Conservation (phyloP, 2,797 vertebrate species). For the Microchirus variegatus region DNA sequence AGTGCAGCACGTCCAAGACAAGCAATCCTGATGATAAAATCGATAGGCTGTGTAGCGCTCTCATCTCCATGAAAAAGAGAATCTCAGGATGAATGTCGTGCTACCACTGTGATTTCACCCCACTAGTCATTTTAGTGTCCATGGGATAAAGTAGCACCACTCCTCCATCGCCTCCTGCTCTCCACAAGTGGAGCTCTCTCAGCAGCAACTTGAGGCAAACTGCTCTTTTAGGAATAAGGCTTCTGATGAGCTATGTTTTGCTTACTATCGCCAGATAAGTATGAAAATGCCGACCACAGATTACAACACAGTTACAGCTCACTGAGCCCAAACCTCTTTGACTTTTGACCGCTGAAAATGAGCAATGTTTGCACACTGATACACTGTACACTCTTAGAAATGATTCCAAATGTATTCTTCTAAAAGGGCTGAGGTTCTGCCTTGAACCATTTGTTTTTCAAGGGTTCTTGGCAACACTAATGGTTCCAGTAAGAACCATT, state of each 20-base stretch:
- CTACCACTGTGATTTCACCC: slow-evolving; percentile 50
- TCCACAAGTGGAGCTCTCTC: slow-evolving; percentile 34
- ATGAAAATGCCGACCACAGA: background rate
- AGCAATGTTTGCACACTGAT: too few species aligned
- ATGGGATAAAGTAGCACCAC: slow-evolving; percentile 34
- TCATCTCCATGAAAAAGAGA: slow-evolving; percentile 66
- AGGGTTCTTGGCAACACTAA: too few species aligned
- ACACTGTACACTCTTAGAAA: too few species aligned
- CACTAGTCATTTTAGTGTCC: slow-evolving; percentile 61
- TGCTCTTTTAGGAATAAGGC: slow-evolving; percentile 10
- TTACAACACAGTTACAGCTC: background rate
- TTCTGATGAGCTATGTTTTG: background rate
- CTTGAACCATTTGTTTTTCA: too few species aligned
- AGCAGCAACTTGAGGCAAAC: slow-evolving; percentile 24
- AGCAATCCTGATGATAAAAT: slow-evolving; percentile 66
- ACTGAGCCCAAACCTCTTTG: background rate
- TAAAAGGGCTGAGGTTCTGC: too few species aligned
- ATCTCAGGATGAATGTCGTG: slow-evolving; percentile 54
- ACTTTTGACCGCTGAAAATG: background rate
- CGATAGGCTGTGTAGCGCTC: slow-evolving; percentile 55
- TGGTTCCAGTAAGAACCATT: too few species aligned
- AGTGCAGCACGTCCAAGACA: slow-evolving; percentile 46
- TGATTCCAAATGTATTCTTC: too few species aligned
- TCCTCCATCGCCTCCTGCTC: slow-evolving; percentile 26
- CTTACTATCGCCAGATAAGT: slow-evolving; percentile 7